Base-by-base conservation (phyloP, 2,888 invertebrate genomes). In the Andrena bucephala region DNA sequence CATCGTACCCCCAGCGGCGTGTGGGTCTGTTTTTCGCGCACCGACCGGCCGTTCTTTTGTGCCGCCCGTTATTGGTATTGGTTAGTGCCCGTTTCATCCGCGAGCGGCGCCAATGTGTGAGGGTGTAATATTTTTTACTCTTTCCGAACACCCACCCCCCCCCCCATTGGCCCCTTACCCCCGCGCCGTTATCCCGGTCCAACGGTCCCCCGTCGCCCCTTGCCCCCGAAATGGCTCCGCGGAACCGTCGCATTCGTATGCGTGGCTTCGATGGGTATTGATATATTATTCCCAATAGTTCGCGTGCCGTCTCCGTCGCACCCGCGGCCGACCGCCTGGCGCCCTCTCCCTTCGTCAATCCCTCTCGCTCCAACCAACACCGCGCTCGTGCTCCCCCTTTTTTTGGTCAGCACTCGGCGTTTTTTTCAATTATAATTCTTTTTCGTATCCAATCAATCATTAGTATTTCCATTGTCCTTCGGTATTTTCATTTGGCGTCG, bases 371-470 rank as follows among this genome's bases (percentile, higher is more conserved):
- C 72, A 24, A 70, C 66, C 48, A 29, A 8, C 27, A 5, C 29
- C 20, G 0, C 70, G 48, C 24, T 42, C 70, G 10, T 67, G 67
- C 69, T 29, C 73, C 72, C n/a, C 66, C 88, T 91, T 91, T 91
- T 91, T 90, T 89, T 87, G 88, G 87, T 89, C 89, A 90, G 90
- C 91, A 90, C 91, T 89, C 92, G 90, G 91, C 92, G 92, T 93
- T 93, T 93, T 93, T 94, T 94, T 94, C 93, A 93, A 94, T 93
- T 94, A 94, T 94, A 93, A 94, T 94, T 94, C 93, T 93, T 94
- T 94, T 93, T 94, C 93, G 93, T 94, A 93, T 94, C 93, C 94
- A 94, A 94, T 94, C 94, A 94, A 94, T 94, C 94, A 94, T 94
- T 94, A 94, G 93, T 94, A 94, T 94, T 94, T 93, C 94, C 94